Percentiles rank a stretch among this genome's conserved stretches.
phyloP scores from a whole-genome alignment of 2,888 invertebrate species.

The Pterobdella sp. region DNA sequence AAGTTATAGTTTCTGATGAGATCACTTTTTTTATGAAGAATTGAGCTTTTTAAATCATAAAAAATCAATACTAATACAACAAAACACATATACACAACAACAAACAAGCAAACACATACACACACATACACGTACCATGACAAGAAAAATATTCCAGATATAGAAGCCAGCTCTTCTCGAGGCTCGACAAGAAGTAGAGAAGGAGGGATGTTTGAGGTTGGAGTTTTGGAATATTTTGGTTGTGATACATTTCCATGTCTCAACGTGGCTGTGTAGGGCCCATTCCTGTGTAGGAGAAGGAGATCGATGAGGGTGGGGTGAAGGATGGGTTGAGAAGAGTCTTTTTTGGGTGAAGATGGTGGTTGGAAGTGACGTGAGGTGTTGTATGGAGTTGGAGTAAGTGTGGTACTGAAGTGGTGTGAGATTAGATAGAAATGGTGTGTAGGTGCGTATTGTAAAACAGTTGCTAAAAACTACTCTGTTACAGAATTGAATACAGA shows the following conservation, averaged over 20 bases:
- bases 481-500: no score
- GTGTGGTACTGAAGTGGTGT: not conserved
- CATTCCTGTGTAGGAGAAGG: conserved; percentile 35
- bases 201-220: conserved; percentile 39
- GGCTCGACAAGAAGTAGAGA: conserved; percentile 39
- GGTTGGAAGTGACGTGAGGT: not conserved
- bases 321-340: no score
- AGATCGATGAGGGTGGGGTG: no score
- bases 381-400: not conserved
- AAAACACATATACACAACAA: not conserved
- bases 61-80: not conserved
- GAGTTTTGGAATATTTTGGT: conserved; percentile 39
- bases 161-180: conserved; percentile 40
- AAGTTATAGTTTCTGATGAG: not conserved
- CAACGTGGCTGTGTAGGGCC: conserved; percentile 41
- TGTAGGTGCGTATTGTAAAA: not conserved
- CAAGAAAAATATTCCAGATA: conserved; percentile 41
- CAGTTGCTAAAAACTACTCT: no score
- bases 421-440: not conserved
- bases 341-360: not conserved
- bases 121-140: conserved; percentile 37
- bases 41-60: no score
- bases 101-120: not conserved
- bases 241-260: conserved; percentile 39
- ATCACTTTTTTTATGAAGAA: no score